These are phyloP conservation scores for Halocynthia roretzi DNA, from an alignment of 23 tunicate species.

Conservation along the genomic window DNA sequence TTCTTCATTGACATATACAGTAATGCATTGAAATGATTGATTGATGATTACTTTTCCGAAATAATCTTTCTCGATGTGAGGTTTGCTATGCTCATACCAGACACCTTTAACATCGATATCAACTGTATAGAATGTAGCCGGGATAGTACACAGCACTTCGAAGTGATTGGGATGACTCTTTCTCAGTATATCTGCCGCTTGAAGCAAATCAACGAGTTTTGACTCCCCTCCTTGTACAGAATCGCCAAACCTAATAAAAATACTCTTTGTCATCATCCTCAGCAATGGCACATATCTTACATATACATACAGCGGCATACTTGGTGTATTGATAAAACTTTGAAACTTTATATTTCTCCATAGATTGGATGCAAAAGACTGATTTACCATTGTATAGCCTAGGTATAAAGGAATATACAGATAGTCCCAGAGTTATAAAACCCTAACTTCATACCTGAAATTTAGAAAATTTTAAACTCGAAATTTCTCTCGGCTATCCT, in stretches of 20 bases:
- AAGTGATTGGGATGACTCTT: constrained; percentile 20
- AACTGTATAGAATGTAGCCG: constrained; percentile 18
- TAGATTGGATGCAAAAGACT: not conserved
- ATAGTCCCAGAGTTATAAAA: too few species aligned
- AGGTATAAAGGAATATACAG: too few species aligned
- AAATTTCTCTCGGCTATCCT: too few species aligned
- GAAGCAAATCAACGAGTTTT: constrained; percentile 34
- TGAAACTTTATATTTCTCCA: too few species aligned
- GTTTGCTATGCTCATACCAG: not conserved
- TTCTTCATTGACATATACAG: not conserved
- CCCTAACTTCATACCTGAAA: too few species aligned
- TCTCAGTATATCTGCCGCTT: constrained; percentile 27
- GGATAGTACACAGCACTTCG: constrained; percentile 12
- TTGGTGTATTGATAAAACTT: too few species aligned
- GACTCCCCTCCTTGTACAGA: constrained; percentile 30
- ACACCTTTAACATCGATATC: constrained; percentile 14
- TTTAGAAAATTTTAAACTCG: too few species aligned
- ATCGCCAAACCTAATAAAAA: constrained; percentile 25
- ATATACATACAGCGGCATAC: too few species aligned
- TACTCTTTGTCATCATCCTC: too few species aligned
- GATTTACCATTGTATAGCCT: too few species aligned
- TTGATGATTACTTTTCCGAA: not conserved
- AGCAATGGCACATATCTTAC: too few species aligned
- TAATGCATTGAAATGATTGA: not conserved
- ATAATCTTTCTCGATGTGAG: constrained; percentile 1